Conservation (phyloP, 1,140 invertebrate species). For the Anthonomus grandis region DNA sequence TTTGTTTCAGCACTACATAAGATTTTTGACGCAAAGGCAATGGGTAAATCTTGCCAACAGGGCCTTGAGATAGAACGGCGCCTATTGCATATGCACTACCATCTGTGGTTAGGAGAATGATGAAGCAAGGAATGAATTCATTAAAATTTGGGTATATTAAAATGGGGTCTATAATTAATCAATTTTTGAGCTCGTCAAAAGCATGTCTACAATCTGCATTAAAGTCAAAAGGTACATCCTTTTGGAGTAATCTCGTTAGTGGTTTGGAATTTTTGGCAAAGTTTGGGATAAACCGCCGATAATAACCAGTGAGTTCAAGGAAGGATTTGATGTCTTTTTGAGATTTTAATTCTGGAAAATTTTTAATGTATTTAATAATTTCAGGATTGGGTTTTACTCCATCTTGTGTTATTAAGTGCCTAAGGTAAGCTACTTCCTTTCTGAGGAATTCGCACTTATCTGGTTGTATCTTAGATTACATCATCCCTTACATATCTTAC, state of each 20-base stretch:
- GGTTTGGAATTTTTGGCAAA: slow-evolving; percentile 41
- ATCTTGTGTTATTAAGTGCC: slow-evolving; percentile 44
- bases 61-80: too few relatives aligned
- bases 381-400: slow-evolving; percentile 46
- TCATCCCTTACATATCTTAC: slow-evolving; percentile 36
- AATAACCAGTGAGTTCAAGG: slow-evolving; percentile 34
- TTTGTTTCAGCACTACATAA: too few relatives aligned
- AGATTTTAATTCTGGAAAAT: slow-evolving; percentile 36
- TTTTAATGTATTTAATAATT: slow-evolving; percentile 42
- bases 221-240: neutral
- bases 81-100: too few relatives aligned
- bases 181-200: slow-evolving; percentile 20
- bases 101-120: too few relatives aligned
- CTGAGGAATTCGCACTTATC: slow-evolving; percentile 48
- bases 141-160: too few relatives aligned
- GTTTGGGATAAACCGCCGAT: slow-evolving; percentile 24
- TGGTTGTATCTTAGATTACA: slow-evolving; percentile 47
- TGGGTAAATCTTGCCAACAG: too few relatives aligned
- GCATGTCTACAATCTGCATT: neutral
- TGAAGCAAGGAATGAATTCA: too few relatives aligned
- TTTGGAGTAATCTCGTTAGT: slow-evolving; percentile 2
- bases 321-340: slow-evolving; percentile 40
- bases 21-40: too few relatives aligned
- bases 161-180: too few relatives aligned
- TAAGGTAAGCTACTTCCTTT: slow-evolving; percentile 45